Conservation (phyloP, 2,888 invertebrate genomes). For the Melanotus villosus region DNA sequence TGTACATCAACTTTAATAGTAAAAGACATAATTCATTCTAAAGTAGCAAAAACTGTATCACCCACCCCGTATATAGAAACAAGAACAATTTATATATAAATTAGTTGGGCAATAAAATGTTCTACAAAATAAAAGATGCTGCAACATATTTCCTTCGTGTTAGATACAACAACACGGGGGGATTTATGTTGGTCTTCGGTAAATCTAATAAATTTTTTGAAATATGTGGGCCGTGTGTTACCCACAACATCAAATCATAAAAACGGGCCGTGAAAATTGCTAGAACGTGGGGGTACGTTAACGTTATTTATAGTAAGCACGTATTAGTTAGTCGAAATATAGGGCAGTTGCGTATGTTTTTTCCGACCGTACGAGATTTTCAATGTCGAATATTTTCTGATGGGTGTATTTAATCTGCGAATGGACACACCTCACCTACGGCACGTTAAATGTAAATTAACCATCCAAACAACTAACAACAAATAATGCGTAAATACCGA, state of each 20-base stretch:
- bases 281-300: conserved; percentile 21
- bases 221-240: not conserved
- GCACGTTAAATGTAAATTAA: conserved; percentile 20
- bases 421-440: conserved; percentile 15
- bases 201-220: conserved; percentile 17
- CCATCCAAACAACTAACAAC: conserved; percentile 24
- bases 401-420: not conserved
- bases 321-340: conserved; percentile 20
- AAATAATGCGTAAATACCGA: conserved; percentile 23
- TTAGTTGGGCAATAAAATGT: not conserved
- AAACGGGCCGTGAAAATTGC: conserved; percentile 13
- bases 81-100: not conserved
- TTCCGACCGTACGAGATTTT: conserved; percentile 18
- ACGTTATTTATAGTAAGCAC: conserved; percentile 25
- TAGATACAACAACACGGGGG: too few species aligned
- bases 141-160: too few species aligned
- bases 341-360: conserved; percentile 21
- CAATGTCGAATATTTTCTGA: conserved; percentile 28
- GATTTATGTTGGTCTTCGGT: not conserved
- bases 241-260: conserved; percentile 8
- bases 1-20: too few species aligned
- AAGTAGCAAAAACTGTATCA: not conserved
- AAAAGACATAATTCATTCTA: too few species aligned
- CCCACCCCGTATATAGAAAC: not conserved
- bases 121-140: not conserved